These are phyloP conservation scores for Xyliphius kryptos DNA, from an alignment of 2,113 vertebrate species.

Conservation along the genomic window DNA sequence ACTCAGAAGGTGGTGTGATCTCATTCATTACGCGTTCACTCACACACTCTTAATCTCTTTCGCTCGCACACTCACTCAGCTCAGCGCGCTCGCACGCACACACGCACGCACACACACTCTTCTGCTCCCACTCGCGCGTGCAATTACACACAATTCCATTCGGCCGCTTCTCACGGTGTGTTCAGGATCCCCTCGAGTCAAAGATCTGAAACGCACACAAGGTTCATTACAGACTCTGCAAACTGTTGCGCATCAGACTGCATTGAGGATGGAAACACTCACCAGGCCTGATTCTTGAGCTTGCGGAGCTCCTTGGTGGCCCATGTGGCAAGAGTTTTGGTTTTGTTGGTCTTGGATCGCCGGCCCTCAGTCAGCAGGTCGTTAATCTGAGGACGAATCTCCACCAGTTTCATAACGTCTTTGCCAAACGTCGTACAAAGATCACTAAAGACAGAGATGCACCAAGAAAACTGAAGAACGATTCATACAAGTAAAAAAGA, in stretches of 20 bases:
- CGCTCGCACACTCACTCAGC: constrained; percentile 60
- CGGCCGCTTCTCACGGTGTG: constrained; percentile 65
- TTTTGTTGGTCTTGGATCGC: constrained; percentile 92
- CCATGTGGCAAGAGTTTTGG: constrained; percentile 95
- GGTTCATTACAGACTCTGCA: too few relatives aligned
- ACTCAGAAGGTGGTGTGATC: constrained; percentile 82
- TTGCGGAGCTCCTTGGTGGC: constrained; percentile 98
- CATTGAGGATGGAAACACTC: too few relatives aligned
- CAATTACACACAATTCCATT: constrained; percentile 87
- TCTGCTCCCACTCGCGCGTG: constrained; percentile 68
- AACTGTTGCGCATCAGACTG: too few relatives aligned
- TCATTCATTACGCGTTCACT: constrained; percentile 80
- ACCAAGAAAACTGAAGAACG: too few relatives aligned
- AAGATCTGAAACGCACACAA: constrained; percentile 64
- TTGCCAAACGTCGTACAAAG: constrained; percentile 95
- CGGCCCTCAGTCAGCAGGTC: constrained; percentile 94
- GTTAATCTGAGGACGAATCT: constrained; percentile 90
- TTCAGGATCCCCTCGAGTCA: constrained; percentile 56
- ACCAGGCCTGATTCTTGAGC: constrained; percentile 98
- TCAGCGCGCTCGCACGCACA: constrained; percentile 83
- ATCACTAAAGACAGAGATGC: constrained; percentile 75
- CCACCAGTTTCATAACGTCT: constrained; percentile 95
- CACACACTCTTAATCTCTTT: constrained; percentile 65
- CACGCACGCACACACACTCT: constrained; percentile 77
- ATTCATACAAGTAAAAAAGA: too few relatives aligned